Base-by-base conservation (phyloP, 2,797 vertebrate species). In the Cynodonichthys magdalenae region DNA sequence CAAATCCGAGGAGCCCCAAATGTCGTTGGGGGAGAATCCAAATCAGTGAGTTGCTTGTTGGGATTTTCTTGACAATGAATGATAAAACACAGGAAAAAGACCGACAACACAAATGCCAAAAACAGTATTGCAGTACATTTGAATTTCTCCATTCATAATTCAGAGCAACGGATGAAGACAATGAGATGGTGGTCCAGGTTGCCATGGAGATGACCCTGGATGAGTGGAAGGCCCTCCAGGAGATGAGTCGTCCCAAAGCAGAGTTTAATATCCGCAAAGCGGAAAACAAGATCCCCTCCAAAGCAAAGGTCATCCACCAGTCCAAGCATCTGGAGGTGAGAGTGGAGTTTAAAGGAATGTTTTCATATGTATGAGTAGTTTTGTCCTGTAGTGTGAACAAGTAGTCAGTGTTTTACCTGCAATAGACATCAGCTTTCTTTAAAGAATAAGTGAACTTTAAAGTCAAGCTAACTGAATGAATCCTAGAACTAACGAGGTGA, bases 201-300 rank as follows among this genome's bases (percentile, higher is more conserved):
- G 92, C 93, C 69, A 84, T 95, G 87, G 95, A 98, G 92, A 98
- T 99, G 97, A 94, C 94, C 0, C 87, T 99, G 81, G 96, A 99
- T 74, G 96, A 99, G 74, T 99, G 97, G 97, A 98, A 95, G 88
- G 92, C 89, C 69, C 77, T 95, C 84, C 96, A 97, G 88, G 92
- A 96, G 77, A 93, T 89, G 49, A 95, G 80, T 77, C 93, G 96
- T 79, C 92, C 95, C 47, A 98, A 96, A 87, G 81, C 81, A 0
- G 95, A 97, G 85, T 95, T 99, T 77, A 99, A 99, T 80, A 95
- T 99, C 77, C 95, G 96, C 75, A 98, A 95, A 84, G 92, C 95
- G 1, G 96, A 96, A 60, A 79, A 92, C 55, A 77, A 90, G 59
- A 93, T 99, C 84, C 96, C 96, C 69, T 94, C 95, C 53, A 97